A percentile compares a stretch with the other conserved stretches of the same genome.
Evolutionary conservation across 2,113 vertebrate species (phyloP).

Genomic region (Hucho hucho): DNA sequence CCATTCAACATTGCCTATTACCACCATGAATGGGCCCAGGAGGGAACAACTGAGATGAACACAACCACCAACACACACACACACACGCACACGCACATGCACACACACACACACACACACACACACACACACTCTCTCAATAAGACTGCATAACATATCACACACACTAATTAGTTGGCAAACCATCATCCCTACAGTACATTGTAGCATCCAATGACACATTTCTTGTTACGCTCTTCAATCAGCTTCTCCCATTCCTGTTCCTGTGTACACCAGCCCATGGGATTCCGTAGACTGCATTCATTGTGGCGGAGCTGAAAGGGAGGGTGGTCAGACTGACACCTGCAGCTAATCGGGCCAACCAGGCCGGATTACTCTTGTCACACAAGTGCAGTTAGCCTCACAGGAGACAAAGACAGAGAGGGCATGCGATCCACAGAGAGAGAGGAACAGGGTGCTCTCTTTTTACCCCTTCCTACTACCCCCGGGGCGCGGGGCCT

Average conservation of each 20-base stretch:
- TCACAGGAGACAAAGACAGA: slow-evolving; percentile 66
- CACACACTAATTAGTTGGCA: background rate
- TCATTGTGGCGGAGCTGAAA: slow-evolving; percentile 59
- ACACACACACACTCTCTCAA: background rate
- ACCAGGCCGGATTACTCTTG: slow-evolving; percentile 54
- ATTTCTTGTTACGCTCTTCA: background rate
- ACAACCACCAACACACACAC: background rate
- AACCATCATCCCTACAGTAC: background rate
- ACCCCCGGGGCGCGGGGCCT: slow-evolving; percentile 44
- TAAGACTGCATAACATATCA: background rate
- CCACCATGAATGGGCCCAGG: slow-evolving; percentile 9
- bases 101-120: slow-evolving; percentile 17
- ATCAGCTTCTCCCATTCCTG: background rate
- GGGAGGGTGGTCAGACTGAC: slow-evolving; percentile 60
- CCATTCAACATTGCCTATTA: slow-evolving; percentile 44
- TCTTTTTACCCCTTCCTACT: slow-evolving; percentile 15
- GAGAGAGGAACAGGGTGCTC: slow-evolving; percentile 45
- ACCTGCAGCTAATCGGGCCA: slow-evolving; percentile 75
- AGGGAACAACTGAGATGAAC: slow-evolving; percentile 8
- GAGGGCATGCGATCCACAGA: slow-evolving; percentile 49
- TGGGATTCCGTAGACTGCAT: background rate
- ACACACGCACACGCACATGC: background rate
- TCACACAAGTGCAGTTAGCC: slow-evolving; percentile 71
- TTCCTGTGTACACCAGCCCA: slow-evolving; percentile 24
- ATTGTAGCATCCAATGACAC: background rate